Conservation (phyloP, 2,113 vertebrate species). For the Melospiza georgiana region DNA sequence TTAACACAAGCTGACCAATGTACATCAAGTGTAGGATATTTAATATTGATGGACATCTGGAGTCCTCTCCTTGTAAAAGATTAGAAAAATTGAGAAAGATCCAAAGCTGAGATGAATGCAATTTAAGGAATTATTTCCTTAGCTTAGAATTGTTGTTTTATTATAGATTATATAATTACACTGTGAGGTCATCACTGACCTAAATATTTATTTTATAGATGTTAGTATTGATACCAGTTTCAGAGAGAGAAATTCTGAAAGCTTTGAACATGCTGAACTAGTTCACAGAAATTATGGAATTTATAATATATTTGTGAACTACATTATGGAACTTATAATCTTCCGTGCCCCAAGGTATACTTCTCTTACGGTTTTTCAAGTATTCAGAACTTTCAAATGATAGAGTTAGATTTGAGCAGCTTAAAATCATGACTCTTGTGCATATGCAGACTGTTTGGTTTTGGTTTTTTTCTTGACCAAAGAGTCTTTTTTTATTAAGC, state of each 20-base stretch:
- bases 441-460: no score
- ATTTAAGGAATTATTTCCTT: background rate
- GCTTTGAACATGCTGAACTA: background rate
- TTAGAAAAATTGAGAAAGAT: background rate
- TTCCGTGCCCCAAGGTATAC: background rate
- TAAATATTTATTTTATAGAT: background rate
- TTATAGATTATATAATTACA: background rate
- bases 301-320: background rate
- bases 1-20: background rate
- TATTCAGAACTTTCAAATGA: background rate
- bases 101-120: background rate
- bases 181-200: fast-evolving
- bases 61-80: background rate
- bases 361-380: background rate
- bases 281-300: background rate
- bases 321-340: background rate
- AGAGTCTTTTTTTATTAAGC: no score
- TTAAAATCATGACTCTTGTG: no score
- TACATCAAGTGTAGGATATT: background rate
- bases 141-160: background rate
- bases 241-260: background rate
- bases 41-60: background rate
- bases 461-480: no score
- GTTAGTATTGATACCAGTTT: background rate
- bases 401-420: background rate